Conservation (phyloP, 2,888 invertebrate genomes). For the Polylopha cassiicola region DNA sequence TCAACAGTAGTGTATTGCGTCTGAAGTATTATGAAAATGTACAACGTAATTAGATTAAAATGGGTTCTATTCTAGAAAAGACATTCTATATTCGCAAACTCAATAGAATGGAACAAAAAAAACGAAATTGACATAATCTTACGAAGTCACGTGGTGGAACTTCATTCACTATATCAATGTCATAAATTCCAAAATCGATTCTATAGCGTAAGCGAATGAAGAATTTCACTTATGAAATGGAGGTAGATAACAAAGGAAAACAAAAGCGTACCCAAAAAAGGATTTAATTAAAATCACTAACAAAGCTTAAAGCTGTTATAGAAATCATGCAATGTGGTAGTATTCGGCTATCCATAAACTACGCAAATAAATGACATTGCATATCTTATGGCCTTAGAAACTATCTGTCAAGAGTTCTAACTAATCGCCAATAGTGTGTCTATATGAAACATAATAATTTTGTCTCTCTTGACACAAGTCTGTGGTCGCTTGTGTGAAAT, state of each 20-base stretch:
- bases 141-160: no score
- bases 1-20: no score
- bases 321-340: conserved; percentile 37
- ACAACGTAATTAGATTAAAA: no score
- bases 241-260: conserved; percentile 2
- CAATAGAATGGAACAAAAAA: no score
- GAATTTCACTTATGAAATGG: conserved; percentile 7
- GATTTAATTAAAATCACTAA: not conserved
- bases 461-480: conserved; percentile 43
- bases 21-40: no score
- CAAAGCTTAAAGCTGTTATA: conserved; percentile 43
- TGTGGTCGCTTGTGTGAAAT: conserved; percentile 31
- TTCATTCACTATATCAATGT: no score
- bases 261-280: conserved; percentile 20
- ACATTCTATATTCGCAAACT: no score
- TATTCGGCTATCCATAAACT: conserved; percentile 33
- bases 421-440: conserved; percentile 5
- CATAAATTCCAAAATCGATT: no score
- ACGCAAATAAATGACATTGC: conserved; percentile 29
- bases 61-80: no score
- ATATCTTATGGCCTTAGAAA: conserved; percentile 30
- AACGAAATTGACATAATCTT: no score
- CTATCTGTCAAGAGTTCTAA: conserved; percentile 41
- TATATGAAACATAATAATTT: conserved; percentile 24
- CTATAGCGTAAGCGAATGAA: no score